A percentile compares a stretch with the other conserved stretches of the same genome.
These are phyloP conservation scores for Bombylius discolor DNA, from an alignment of 2,888 invertebrate species.

Conservation along the genomic window DNA sequence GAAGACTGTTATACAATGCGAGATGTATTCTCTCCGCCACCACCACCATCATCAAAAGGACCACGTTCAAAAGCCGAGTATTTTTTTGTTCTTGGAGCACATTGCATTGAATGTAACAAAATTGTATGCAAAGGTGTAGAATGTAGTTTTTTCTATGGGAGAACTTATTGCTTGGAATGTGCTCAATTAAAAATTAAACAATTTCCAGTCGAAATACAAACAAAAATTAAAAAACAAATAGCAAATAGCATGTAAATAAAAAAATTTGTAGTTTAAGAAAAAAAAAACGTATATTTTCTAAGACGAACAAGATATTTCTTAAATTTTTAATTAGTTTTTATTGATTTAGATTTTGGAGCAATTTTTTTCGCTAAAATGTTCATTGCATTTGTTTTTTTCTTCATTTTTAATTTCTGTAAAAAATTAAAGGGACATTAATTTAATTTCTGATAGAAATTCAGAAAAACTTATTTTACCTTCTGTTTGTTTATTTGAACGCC, in stretches of 20 bases:
- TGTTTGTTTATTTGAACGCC: constrained; percentile 26
- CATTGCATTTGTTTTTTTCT: constrained; percentile 24
- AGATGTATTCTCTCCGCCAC: constrained; percentile 67
- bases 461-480: constrained; percentile 17
- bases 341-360: constrained; percentile 22
- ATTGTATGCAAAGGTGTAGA: constrained; percentile 56
- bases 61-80: constrained; percentile 53
- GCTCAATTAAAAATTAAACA: constrained; percentile 42
- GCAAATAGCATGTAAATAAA: neutral
- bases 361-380: constrained; percentile 30
- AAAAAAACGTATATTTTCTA: neutral
- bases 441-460: neutral
- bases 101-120: constrained; percentile 56
- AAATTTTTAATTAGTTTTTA: neutral
- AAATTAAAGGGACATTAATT: neutral
- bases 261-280: no score
- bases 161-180: constrained; percentile 61
- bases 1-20: constrained; percentile 70
- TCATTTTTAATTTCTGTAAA: constrained; percentile 14
- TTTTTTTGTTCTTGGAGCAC: constrained; percentile 55
- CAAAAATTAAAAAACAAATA: constrained; percentile 41
- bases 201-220: constrained; percentile 58
- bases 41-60: constrained; percentile 17
- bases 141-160: constrained; percentile 69
- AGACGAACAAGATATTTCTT: no score